Evolutionary conservation across 2,888 invertebrate genomes (phyloP), one percentile per base, ranked within the genome.

Genomic region (Siphonodentalium dalli): DNA sequence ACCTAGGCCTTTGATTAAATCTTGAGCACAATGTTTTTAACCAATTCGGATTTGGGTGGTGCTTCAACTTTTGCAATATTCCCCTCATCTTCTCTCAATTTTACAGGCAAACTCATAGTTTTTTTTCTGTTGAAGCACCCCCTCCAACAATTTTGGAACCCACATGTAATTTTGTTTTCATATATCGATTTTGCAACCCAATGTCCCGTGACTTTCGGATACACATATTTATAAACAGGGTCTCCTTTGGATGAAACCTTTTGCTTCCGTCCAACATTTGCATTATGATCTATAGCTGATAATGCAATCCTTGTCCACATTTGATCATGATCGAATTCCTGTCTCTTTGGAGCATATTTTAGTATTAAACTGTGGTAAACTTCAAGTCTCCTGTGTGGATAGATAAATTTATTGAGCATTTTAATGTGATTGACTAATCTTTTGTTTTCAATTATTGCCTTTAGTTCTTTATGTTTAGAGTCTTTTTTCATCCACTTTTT

Each of bases 331-430:
- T 42, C 44, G 41, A 59, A 62, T 13, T 50, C 47, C 23, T 54
- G 48, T n/a, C 58, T 9, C 21, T 53, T 61, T 40, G 53, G 58
- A 21, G n/a, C 40, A 49, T 61, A 61, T 37, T 59, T 58, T 2
- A 39, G n/a, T 27, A 56, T 27, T 9, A 62, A 20, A 15, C 37
- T 40, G 28, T 59, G 56, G 29, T 56, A 62, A n/a, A 56, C 55
- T 15, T 62, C 59, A 3, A 59, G 38, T 9, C 35, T 35, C 7
- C 62, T 53, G n/a, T n/a, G n/a, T 18, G 59, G 59, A 26, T 62
- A 56, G n/a, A 56, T 57, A 31, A 55, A 62, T 26, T 41, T 39
- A 28, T 38, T 59, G 11, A 55, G 37, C 9, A 49, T 31, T 13
- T 41, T 13, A 11, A 55, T 59, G 41, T 55, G 54, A 11, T 51